phyloP scores from a whole-genome alignment of 2,797 vertebrate genomes.

The Galago senegalensis region DNA sequence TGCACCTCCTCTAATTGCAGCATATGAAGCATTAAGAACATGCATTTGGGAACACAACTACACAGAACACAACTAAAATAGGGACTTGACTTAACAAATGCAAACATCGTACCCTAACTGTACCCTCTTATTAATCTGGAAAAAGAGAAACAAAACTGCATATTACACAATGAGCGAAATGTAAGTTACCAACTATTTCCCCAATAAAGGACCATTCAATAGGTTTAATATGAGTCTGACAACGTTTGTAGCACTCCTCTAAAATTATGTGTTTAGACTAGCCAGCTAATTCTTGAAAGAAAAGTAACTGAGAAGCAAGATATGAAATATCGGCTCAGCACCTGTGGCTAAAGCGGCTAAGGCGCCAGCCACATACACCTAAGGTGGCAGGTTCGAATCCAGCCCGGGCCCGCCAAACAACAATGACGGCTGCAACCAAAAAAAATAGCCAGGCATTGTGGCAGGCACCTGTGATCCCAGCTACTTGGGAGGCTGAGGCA shows the following conservation, averaged over 20 bases:
- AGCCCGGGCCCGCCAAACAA: no score
- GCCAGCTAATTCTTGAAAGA: conserved; percentile 15
- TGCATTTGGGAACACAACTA: conserved; percentile 55
- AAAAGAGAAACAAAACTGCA: conserved; percentile 26
- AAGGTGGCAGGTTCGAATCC: no score
- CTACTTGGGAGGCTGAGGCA: no score
- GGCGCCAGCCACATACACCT: no score
- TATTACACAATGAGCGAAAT: neutral
- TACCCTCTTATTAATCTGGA: no score
- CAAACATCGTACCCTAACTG: no score
- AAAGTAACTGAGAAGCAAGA: neutral
- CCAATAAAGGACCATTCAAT: neutral
- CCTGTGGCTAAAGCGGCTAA: no score
- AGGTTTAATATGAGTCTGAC: neutral
- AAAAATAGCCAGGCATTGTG: no score
- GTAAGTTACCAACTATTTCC: neutral
- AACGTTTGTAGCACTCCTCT: neutral
- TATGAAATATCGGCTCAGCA: neutral
- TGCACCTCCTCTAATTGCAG: neutral
- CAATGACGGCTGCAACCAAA: no score
- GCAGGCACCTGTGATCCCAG: no score
- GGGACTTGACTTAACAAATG: no score
- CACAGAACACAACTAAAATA: neutral
- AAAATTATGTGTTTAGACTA: neutral
- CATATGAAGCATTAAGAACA: neutral